Conservation (phyloP, 1,140 invertebrate species). For the Xylocopa sonorina region DNA sequence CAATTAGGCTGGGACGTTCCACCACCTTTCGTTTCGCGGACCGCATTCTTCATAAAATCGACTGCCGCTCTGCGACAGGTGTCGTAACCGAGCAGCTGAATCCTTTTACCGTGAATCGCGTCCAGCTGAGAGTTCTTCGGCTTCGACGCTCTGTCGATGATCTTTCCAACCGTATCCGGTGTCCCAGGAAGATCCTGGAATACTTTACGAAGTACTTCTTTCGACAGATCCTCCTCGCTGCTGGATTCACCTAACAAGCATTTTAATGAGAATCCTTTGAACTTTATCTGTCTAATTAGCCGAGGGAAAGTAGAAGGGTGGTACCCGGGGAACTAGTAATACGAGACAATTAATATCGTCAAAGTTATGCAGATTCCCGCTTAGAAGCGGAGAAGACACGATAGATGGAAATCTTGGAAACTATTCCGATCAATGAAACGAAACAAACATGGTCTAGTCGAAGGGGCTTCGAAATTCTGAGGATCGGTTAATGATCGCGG, state of each 20-base stretch:
- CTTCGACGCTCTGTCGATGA: conserved; percentile 41
- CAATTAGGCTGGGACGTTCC: conserved; percentile 1
- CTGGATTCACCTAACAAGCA: conserved; percentile 69
- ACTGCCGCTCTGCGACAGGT: conserved; percentile 74
- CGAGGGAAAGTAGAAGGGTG: not conserved
- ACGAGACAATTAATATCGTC: not conserved
- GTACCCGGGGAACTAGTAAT: too few relatives aligned
- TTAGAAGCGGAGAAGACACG: not conserved
- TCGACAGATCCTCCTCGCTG: conserved; percentile 75
- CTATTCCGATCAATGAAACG: not conserved
- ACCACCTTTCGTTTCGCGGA: conserved; percentile 38
- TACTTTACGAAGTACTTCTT: conserved; percentile 75
- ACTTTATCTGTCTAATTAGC: not conserved
- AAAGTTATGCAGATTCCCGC: not conserved
- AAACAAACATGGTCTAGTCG: not conserved
- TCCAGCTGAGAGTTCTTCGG: conserved; percentile 59
- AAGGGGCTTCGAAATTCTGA: not conserved
- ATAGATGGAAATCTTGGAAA: not conserved
- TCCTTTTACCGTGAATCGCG: conserved; percentile 71
- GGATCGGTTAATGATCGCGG: not conserved
- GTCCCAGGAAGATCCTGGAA: conserved; percentile 77
- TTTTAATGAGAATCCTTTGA: not conserved
- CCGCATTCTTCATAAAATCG: conserved; percentile 74
- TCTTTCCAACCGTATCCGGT: conserved; percentile 56
- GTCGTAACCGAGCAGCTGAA: conserved; percentile 77